Conservation (phyloP, 2,888 invertebrate genomes). For the Ariolimax columbianus region DNA sequence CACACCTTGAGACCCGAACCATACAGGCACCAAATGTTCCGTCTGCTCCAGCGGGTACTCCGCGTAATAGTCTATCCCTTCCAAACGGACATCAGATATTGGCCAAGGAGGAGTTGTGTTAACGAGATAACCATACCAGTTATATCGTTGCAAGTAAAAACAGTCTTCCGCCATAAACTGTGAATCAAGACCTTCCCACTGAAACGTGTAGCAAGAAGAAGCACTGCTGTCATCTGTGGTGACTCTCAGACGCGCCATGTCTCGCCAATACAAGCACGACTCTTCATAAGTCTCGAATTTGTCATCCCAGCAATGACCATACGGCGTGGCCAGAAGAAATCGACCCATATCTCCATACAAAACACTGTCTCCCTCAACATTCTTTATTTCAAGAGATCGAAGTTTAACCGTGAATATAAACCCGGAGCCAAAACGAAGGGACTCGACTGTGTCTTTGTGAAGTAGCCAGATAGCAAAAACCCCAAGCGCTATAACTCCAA, state of each 20-base stretch:
- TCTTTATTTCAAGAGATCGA: conserved; percentile 56
- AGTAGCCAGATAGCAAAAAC: conserved; percentile 60
- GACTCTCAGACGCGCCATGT: conserved; percentile 55
- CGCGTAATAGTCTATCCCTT: conserved; percentile 51
- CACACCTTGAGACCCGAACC: conserved; percentile 57
- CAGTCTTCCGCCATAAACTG: conserved; percentile 56
- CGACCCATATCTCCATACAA: conserved; percentile 58
- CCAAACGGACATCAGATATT: conserved; percentile 30
- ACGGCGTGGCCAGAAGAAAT: conserved; percentile 55
- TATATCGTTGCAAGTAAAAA: conserved; percentile 56
- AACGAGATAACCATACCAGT: conserved; percentile 53
- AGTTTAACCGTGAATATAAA: conserved; percentile 58
- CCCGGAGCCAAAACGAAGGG: conserved; percentile 53
- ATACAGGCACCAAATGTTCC: conserved; percentile 56
- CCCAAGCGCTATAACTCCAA: conserved; percentile 56
- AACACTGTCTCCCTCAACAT: conserved; percentile 53
- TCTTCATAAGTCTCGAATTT: conserved; percentile 44
- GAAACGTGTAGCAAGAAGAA: conserved; percentile 54
- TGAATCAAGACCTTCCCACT: conserved; percentile 53
- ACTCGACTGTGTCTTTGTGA: conserved; percentile 56
- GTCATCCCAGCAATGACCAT: conserved; percentile 56
- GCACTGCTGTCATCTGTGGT: conserved; percentile 50
- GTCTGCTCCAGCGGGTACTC: conserved; percentile 54
- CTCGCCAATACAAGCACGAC: conserved; percentile 56
- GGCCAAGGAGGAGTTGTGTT: conserved; percentile 50